Conservation (phyloP, 2,113 vertebrate species). For the Xiphorhynchus elegans region DNA sequence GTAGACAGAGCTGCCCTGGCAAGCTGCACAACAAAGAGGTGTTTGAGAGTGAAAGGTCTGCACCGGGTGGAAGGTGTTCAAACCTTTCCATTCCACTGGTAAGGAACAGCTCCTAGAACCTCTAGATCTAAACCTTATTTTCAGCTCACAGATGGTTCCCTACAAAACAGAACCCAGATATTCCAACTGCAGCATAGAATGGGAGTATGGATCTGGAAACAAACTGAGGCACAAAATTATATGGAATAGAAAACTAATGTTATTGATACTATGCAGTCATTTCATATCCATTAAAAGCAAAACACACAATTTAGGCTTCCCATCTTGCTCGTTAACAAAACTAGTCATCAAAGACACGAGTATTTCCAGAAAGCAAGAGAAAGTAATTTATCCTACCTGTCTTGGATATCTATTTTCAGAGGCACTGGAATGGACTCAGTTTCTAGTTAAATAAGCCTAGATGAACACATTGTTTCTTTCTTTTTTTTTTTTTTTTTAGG, state of each 20-base stretch:
- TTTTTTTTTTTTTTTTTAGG: not conserved
- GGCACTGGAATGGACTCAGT: not conserved
- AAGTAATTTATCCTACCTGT: not conserved
- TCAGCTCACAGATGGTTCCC: not conserved
- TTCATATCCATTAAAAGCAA: not conserved
- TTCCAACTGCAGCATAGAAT: not conserved
- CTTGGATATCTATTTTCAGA: not conserved
- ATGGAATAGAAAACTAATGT: not conserved
- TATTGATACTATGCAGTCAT: not conserved
- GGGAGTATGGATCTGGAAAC: not conserved
- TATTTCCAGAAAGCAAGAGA: not conserved
- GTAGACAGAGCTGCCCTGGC: not conserved
- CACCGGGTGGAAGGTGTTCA: not conserved
- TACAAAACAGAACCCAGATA: not conserved
- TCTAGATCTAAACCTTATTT: not conserved
- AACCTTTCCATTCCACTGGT: not conserved
- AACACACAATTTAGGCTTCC: not conserved
- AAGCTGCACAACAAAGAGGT: fast-evolving
- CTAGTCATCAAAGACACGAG: not conserved
- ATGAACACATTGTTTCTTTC: not conserved
- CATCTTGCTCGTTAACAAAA: not conserved
- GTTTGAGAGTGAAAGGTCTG: not conserved
- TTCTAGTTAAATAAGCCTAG: not conserved
- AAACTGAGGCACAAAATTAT: not conserved
- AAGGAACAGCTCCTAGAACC: not conserved